These are phyloP conservation scores for Neodiprion lecontei DNA, from an alignment of 1,140 invertebrate genomes.

Conservation along the genomic window DNA sequence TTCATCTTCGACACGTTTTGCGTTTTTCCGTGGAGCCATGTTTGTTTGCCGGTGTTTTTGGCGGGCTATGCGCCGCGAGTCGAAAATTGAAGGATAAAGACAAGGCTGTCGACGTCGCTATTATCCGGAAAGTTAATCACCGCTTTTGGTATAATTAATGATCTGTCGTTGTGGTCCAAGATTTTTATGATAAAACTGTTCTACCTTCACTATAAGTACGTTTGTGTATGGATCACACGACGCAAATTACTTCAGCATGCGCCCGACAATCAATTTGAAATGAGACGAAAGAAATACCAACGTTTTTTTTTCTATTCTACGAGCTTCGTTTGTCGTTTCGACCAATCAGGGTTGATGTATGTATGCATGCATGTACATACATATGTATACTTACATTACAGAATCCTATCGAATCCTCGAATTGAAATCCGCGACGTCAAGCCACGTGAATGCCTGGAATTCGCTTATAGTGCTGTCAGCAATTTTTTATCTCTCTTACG, in stretches of 20 bases:
- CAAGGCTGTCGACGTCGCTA: neutral
- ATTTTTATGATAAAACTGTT: no score
- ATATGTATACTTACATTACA: neutral
- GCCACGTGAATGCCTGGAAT: neutral
- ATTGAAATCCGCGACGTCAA: neutral
- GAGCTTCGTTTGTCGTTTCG: neutral
- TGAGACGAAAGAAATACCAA: neutral
- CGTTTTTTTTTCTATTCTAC: neutral
- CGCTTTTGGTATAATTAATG: neutral
- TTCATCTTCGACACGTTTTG: conserved; percentile 15
- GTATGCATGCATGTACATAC: no score
- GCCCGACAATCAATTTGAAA: neutral
- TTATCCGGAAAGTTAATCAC: neutral
- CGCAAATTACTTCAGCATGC: neutral
- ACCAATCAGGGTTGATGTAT: neutral
- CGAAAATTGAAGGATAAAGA: neutral
- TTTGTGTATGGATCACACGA: neutral
- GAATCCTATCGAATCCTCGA: neutral
- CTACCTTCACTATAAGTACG: no score
- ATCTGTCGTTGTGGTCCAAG: no score
- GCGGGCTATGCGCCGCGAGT: conserved; percentile 8
- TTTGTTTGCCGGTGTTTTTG: conserved; percentile 7
- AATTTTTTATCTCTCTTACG: no score
- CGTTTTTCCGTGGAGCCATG: conserved; percentile 12
- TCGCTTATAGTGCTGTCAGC: no score